Evolutionary conservation across 2,888 invertebrate genomes (phyloP).

Genomic region (Seira ritae): DNA sequence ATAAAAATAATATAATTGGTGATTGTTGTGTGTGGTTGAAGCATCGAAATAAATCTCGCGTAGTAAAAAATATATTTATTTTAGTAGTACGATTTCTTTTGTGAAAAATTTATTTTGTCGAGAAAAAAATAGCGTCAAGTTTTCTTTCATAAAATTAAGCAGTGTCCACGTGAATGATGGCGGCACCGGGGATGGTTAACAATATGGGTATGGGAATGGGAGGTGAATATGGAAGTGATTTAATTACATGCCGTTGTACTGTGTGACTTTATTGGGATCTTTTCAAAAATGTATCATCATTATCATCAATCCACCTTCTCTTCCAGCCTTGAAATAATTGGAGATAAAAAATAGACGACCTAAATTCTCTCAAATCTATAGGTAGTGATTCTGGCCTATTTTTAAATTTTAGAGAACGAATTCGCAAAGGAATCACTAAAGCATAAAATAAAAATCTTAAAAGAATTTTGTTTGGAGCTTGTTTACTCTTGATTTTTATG

Average conservation of each 20-base stretch:
- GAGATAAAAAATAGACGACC: background rate
- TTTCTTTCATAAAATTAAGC: constrained; percentile 13
- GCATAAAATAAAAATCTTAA: too few relatives aligned
- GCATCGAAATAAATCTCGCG: background rate
- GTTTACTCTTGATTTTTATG: too few relatives aligned
- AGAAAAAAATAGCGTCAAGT: background rate
- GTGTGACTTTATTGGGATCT: background rate
- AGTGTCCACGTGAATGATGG: constrained; percentile 45
- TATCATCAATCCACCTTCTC: background rate
- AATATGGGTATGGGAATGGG: constrained; percentile 64
- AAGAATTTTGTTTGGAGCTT: too few relatives aligned
- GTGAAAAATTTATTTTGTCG: background rate
- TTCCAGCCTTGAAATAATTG: background rate
- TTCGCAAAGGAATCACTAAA: too few relatives aligned
- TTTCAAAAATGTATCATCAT: background rate
- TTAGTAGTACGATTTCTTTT: constrained; percentile 1
- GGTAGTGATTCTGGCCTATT: background rate
- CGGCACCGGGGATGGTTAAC: constrained; percentile 56
- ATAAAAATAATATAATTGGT: constrained; percentile 30
- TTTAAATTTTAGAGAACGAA: too few relatives aligned
- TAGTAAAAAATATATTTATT: constrained; percentile 5
- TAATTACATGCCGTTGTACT: background rate
- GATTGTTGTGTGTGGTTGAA: constrained; percentile 45
- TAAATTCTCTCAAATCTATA: background rate
- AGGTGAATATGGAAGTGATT: background rate